Evolutionary conservation across 2,888 invertebrate species (phyloP), one percentile per base, ranked within the genome.

Genomic region (Amphipyra berbera): DNA sequence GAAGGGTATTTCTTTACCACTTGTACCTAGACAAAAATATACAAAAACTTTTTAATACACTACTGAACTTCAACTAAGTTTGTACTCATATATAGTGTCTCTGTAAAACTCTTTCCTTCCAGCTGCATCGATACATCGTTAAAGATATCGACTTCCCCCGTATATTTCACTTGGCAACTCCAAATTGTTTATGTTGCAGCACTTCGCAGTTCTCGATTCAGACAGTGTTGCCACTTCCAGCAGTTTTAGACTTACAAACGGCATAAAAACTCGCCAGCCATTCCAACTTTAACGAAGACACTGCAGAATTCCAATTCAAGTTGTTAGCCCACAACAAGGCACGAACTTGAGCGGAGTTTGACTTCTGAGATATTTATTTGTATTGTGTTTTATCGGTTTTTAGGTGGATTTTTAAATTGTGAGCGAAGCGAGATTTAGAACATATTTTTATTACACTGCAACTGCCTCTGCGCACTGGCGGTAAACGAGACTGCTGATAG

Each of bases 201-300:
- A 55, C 61, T 65, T 42, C 40, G 38, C 58, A 57, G 68, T 68
- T 72, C 67, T 10, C 60, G 48, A 58, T 67, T 62, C 74, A 73
- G 71, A 65, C 62, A 60, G 77, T 71, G 71, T 74, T 74, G 61
- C 63, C 61, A 67, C 70, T 65, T 60, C 21, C 52, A 67, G 63
- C 48, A 64, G 65, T 66, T 73, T 78, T 54, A 63, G 73, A 74
- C 64, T 68, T 76, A 64, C 54, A 47, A 68, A 60, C 56, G 70
- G 59, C 53, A 76, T 69, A 73, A 80, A 79, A 77, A 79, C 72
- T 75, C 40, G 40, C 53, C 60, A 49, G 67, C 68, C 46, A 56
- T 67, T 61, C 52, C 46, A 73, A 73, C 61, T 81, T 78, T 71
- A 76, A 75, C 70, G 68, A 74, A 75, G 77, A 80, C 61, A 68